Percentiles rank a stretch among this genome's conserved stretches.
Conservation (phyloP, 1,140 invertebrate genomes). For the Microplitis mediator region DNA sequence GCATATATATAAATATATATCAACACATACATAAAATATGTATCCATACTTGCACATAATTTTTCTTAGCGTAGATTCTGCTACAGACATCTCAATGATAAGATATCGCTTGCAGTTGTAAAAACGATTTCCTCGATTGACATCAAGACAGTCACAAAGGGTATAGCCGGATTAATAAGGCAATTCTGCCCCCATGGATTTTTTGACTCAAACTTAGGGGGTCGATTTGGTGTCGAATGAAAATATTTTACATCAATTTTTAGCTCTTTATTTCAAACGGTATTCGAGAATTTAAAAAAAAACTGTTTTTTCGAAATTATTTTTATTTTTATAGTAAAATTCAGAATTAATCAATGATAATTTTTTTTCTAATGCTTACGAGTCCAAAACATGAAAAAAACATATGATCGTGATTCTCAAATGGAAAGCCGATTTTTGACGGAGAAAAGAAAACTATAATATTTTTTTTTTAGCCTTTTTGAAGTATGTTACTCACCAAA, state of each 20-base stretch:
- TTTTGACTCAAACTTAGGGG: no score
- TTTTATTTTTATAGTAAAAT: no score
- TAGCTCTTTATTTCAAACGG: no score
- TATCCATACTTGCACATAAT: not conserved
- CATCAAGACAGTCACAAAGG: not conserved
- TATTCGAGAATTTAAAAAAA: no score
- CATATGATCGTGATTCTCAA: slow-evolving; percentile 7
- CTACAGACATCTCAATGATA: slow-evolving; percentile 41
- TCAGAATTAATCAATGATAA: no score
- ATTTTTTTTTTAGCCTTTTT: slow-evolving; percentile 13
- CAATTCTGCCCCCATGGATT: no score
- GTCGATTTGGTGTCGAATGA: no score
- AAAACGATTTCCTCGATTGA: not conserved
- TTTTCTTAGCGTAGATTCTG: slow-evolving; percentile 45
- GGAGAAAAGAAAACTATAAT: slow-evolving; percentile 7
- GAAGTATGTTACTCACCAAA: slow-evolving; percentile 18
- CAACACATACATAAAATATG: slow-evolving; percentile 37
- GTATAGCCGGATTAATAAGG: no score
- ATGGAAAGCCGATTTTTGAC: slow-evolving; percentile 14
- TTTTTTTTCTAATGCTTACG: no score
- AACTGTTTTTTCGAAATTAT: no score
- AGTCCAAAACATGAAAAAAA: slow-evolving; percentile 24
- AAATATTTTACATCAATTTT: no score
- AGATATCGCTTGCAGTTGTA: not conserved
- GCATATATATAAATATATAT: no score